Evolutionary conservation across 2,113 vertebrate genomes (phyloP), one percentile per base, ranked within the genome.

Genomic region (Microcebus lehilahytsara): DNA sequence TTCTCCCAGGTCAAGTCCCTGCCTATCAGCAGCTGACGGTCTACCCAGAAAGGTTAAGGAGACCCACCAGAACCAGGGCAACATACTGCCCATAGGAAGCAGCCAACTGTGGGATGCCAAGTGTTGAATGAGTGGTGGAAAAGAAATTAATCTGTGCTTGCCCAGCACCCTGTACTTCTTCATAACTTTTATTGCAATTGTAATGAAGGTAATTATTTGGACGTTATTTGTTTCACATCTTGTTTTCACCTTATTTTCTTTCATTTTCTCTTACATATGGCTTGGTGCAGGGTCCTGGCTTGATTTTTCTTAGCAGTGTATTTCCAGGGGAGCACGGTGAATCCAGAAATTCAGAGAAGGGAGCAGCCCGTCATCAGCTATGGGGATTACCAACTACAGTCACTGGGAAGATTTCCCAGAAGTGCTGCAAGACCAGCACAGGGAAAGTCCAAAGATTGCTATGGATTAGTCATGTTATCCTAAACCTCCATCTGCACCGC

Each of bases 401-500:
- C 60, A 32, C 22, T 2, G n/a, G 40, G 79, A 89, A 80, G 40
- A 0, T 74, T 75, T 86, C 60, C 58, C 86, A 72, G 32, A 67
- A 49, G 27, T 23, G 22, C 46, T 85, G 60, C 80, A 37, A 5
- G 58, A 12, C 34, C 20, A 86, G 51, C 1, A 5, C 46, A 85
- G 5, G 92, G 67, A 80, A 96, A 81, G 64, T 67, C 85, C 40
- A 85, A 32, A 89, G 62, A 78, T 34, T 13, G 2, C 40, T 49
- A 23, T 81, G 72, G 49, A 53, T 89, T 95, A 42, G n/a, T 95
- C 95, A 69, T 22, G 12, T 58, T 42, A 27, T 51, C 60, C 60
- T 66, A 51, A 72, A n/a, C 67, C 58, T 40, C 22, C 12, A 77
- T 94, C 78, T 96, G 53, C 4, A 93, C 77, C 81, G 40, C 89